A percentile compares a stretch with the other conserved stretches of the same genome.
Conservation (phyloP, 2,888 invertebrate genomes). For the Agonum fuliginosum region DNA sequence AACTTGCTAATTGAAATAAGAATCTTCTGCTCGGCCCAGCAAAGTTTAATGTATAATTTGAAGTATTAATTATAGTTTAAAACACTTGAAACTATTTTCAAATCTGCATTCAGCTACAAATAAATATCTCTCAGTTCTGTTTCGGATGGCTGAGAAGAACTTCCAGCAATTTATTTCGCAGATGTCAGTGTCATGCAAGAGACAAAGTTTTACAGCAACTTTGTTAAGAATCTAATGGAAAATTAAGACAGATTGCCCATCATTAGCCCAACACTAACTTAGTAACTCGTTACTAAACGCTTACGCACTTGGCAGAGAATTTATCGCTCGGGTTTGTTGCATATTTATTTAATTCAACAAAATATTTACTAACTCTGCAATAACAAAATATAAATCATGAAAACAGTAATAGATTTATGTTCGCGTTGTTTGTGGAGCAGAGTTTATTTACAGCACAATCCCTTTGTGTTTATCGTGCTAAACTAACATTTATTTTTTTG, state of each 20-base stretch:
- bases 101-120: conserved; percentile 39
- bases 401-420: neutral
- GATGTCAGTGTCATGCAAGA: conserved; percentile 51
- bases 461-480: too few species aligned
- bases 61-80: conserved; percentile 53
- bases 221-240: conserved; percentile 58
- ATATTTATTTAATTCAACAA: neutral
- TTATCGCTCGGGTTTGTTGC: too few species aligned
- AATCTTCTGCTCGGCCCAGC: conserved; percentile 9
- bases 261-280: conserved; percentile 51
- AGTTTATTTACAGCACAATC: too few species aligned
- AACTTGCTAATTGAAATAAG: conserved; percentile 35
- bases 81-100: conserved; percentile 48
- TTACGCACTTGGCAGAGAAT: too few species aligned
- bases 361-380: neutral
- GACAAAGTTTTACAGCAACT: conserved; percentile 51
- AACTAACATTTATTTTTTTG: too few species aligned
- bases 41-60: conserved; percentile 53
- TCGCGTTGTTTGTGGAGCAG: neutral
- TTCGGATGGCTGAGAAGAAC: neutral
- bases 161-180: conserved; percentile 41
- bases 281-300: conserved; percentile 52
- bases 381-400: neutral
- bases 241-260: conserved; percentile 59
- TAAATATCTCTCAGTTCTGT: conserved; percentile 31